Evolutionary conservation across 1,140 invertebrate species (phyloP).

Genomic region (Polypedilum vanderplanki): DNA sequence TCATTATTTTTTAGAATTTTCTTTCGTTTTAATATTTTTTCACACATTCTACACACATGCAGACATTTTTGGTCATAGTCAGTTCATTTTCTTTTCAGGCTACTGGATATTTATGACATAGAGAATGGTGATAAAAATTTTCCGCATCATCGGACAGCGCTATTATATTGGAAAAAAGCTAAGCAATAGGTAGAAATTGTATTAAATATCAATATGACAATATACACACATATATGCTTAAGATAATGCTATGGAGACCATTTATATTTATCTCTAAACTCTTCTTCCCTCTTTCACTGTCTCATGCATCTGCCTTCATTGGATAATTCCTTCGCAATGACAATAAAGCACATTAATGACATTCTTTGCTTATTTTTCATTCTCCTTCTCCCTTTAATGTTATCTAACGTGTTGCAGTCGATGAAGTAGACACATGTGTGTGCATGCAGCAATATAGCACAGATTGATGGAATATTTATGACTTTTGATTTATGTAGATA

Average conservation of each 20-base stretch:
- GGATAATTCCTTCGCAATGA: slow-evolving; percentile 11
- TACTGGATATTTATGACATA: slow-evolving; percentile 22
- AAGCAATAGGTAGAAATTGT: neutral
- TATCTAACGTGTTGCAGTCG: neutral
- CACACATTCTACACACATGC: neutral
- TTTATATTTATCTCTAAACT: neutral
- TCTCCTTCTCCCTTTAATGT: neutral
- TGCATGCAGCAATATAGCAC: neutral
- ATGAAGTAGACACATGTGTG: too few relatives aligned
- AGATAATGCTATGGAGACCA: neutral
- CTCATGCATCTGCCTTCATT: slow-evolving; percentile 3
- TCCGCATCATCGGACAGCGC: slow-evolving; percentile 12
- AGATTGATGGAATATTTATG: slow-evolving; percentile 14
- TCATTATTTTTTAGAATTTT: slow-evolving; percentile 22
- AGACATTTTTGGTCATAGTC: slow-evolving; percentile 4
- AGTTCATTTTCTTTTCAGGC: neutral
- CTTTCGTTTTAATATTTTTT: neutral
- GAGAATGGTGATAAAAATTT: slow-evolving; percentile 25
- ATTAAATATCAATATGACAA: slow-evolving; percentile 1
- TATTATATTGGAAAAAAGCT: neutral
- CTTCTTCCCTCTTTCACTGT: neutral
- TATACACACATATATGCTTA: neutral
- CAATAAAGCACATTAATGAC: slow-evolving; percentile 18
- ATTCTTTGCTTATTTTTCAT: slow-evolving; percentile 3
- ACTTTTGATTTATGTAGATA: neutral